Conservation (phyloP, 2,888 invertebrate genomes). For the Omphaloscelis lunosa region DNA sequence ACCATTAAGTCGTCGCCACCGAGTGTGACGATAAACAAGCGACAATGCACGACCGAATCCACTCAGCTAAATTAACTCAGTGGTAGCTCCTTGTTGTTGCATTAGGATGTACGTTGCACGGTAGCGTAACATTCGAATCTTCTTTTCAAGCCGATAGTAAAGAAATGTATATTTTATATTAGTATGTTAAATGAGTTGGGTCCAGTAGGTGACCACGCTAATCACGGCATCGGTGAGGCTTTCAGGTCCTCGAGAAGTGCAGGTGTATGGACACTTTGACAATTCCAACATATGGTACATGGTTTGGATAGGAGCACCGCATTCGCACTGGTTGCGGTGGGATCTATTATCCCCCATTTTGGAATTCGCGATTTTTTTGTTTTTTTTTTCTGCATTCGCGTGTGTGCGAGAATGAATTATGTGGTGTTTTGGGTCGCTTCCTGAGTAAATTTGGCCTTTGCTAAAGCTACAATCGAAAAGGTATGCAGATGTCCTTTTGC, state of each 20-base stretch:
- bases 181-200: neutral
- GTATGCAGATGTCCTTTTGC: neutral
- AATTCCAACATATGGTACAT: neutral
- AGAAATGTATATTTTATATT: neutral
- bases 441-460: neutral
- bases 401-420: neutral
- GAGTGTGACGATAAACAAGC: constrained; percentile 88
- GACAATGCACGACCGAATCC: constrained; percentile 89
- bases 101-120: constrained; percentile 75
- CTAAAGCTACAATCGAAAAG: neutral
- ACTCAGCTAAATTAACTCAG: constrained; percentile 90
- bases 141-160: neutral
- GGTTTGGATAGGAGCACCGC: neutral
- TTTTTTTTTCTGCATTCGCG: neutral
- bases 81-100: constrained; percentile 83
- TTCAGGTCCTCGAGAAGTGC: neutral
- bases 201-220: neutral
- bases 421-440: neutral
- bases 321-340: neutral
- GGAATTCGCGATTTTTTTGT: neutral
- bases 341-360: neutral
- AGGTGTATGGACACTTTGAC: neutral
- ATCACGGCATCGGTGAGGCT: neutral
- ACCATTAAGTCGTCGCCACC: constrained; percentile 84
- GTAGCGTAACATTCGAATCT: constrained; percentile 50